Evolutionary conservation across 2,113 vertebrate genomes (phyloP).

Genomic region (Physeter macrocephalus): DNA sequence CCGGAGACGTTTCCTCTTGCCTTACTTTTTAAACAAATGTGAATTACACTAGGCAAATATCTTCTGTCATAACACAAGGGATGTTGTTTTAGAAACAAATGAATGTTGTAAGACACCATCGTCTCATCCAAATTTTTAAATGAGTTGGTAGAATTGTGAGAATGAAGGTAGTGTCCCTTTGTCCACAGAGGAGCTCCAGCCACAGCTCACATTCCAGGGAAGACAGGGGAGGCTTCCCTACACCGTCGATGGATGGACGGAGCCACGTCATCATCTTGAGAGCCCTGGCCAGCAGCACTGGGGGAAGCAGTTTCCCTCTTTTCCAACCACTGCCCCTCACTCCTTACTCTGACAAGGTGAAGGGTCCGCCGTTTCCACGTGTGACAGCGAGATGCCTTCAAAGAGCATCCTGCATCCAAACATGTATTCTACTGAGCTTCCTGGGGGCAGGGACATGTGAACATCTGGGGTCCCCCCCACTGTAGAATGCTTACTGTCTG

Average conservation of each 20-base stretch:
- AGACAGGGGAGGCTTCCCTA: no score
- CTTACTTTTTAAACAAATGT: background rate
- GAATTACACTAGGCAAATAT: background rate
- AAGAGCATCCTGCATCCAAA: background rate
- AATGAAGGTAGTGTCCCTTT: fast-evolving
- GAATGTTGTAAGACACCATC: fast-evolving
- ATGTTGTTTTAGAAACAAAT: background rate
- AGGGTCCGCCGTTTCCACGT: fast-evolving
- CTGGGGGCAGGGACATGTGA: no score
- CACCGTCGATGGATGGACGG: fast-evolving
- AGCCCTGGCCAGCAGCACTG: no score
- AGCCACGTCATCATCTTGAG: fast-evolving
- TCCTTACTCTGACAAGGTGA: background rate
- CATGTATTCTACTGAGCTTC: no score
- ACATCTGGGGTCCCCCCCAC: no score
- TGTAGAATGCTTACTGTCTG: background rate
- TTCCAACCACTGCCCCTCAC: no score
- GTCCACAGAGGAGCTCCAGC: background rate
- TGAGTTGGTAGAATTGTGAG: background rate
- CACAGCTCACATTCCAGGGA: background rate
- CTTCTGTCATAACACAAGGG: no score
- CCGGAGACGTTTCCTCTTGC: background rate
- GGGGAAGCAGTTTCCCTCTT: no score
- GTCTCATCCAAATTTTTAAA: background rate
- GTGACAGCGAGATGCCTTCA: background rate